Percentiles rank a stretch among this genome's conserved stretches.
Evolutionary conservation across 64 coral and sea anemone species (phyloP).

Genomic region (Porites lutea): DNA sequence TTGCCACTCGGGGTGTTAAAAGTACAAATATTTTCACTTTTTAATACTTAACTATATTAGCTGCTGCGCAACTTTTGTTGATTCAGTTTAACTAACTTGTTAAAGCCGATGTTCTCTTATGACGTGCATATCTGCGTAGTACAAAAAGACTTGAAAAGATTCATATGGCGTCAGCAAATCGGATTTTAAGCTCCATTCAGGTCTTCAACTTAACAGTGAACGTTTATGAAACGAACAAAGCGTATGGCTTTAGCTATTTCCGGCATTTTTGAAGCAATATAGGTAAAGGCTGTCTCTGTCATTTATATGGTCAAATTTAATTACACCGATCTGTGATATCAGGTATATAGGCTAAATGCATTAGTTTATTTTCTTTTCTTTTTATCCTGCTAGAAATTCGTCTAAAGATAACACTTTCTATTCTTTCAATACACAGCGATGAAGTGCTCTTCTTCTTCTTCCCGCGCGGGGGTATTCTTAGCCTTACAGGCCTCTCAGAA

Average conservation of each 20-base stretch:
- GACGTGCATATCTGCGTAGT: not conserved
- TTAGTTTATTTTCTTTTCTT: not conserved
- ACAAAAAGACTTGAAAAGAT: not conserved
- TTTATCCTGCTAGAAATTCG: not conserved
- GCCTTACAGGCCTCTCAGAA: too few species aligned
- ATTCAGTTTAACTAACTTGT: not conserved
- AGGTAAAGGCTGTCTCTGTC: not conserved
- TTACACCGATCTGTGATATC: constrained; percentile 13
- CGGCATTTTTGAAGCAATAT: constrained; percentile 32
- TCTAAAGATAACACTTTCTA: not conserved
- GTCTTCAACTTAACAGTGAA: not conserved
- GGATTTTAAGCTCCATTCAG: not conserved
- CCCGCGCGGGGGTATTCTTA: too few species aligned
- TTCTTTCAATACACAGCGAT: not conserved
- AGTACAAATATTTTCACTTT: constrained; percentile 32
- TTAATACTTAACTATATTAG: constrained; percentile 46
- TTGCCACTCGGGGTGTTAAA: not conserved
- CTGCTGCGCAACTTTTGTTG: not conserved
- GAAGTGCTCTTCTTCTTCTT: too few species aligned
- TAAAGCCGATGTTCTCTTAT: constrained; percentile 3
- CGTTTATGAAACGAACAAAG: not conserved
- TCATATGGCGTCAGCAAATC: not conserved
- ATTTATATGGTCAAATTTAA: constrained; percentile 30
- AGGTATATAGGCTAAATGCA: not conserved
- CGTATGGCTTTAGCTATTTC: not conserved